Percentiles rank a stretch among this genome's conserved stretches.
These are phyloP conservation scores for Bovichtus diacanthus DNA, from an alignment of 2,797 vertebrate species.

Conservation along the genomic window DNA sequence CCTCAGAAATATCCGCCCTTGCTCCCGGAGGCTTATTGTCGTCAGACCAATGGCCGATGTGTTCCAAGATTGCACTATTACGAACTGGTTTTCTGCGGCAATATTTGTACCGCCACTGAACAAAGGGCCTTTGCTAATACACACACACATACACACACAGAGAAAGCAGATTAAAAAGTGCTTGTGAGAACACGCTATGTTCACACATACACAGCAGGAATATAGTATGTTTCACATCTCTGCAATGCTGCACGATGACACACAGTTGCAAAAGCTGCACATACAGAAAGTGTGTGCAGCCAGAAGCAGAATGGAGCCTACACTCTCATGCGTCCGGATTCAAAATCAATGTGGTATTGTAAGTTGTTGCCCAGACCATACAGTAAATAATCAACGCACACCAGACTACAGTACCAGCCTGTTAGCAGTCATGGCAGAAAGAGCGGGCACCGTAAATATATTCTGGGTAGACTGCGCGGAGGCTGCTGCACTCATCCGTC, in stretches of 20 bases:
- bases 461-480: constrained; percentile 36
- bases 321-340: not conserved
- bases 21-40: too few relatives aligned
- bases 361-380: not conserved
- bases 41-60: too few relatives aligned
- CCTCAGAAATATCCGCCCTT: too few relatives aligned
- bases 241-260: constrained; percentile 32
- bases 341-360: not conserved
- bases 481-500: constrained; percentile 55
- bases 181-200: not conserved
- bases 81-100: too few relatives aligned
- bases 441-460: constrained; percentile 50
- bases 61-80: too few relatives aligned
- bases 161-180: not conserved
- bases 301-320: not conserved
- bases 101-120: not conserved
- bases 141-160: too few relatives aligned
- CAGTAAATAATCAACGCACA: not conserved
- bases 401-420: not conserved
- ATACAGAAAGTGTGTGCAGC: not conserved
- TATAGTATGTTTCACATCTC: not conserved
- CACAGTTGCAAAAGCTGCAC: constrained; percentile 19
- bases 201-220: constrained; percentile 5
- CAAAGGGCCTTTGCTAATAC: not conserved
- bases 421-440: constrained; percentile 29